A percentile compares a stretch with the other conserved stretches of the same genome.
These are phyloP conservation scores for Chrysogorgia sp. DNA, from an alignment of 92 coral and sea anemone species.

Conservation along the genomic window DNA sequence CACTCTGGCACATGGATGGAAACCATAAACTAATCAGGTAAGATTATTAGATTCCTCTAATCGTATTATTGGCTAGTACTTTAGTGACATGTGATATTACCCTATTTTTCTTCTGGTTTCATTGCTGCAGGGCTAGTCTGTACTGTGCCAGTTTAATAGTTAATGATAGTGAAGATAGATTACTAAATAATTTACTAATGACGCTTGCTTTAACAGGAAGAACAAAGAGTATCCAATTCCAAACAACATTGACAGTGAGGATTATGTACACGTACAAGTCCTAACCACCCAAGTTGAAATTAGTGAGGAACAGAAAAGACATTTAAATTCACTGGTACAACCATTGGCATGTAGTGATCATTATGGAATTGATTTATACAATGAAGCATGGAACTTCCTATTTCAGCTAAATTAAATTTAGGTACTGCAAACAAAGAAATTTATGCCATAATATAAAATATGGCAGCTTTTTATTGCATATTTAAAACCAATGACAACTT, in stretches of 20 bases:
- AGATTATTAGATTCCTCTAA: neutral
- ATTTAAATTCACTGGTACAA: conserved; percentile 23
- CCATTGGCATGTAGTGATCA: conserved; percentile 44
- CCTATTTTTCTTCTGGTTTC: too few species aligned
- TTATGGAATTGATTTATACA: conserved; percentile 54
- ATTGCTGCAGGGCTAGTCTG: too few species aligned
- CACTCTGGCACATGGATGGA: conserved; percentile 62
- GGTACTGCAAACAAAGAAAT: conserved; percentile 28
- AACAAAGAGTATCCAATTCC: conserved; percentile 47
- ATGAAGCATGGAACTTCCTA: conserved; percentile 40
- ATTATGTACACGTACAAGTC: conserved; percentile 36
- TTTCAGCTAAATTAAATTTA: conserved; percentile 12
- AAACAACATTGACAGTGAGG: conserved; percentile 17
- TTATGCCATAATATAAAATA: too few species aligned
- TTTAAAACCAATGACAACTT: too few species aligned
- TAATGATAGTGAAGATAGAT: neutral
- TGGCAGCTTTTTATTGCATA: too few species aligned
- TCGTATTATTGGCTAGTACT: too few species aligned
- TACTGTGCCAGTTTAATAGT: too few species aligned
- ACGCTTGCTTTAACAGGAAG: conserved; percentile 47
- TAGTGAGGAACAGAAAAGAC: conserved; percentile 35
- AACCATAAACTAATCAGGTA: conserved; percentile 62
- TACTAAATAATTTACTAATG: neutral
- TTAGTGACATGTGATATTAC: too few species aligned
- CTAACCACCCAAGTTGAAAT: conserved; percentile 37